Base-by-base conservation (phyloP, 2,797 vertebrate species). In the Hydrocynus forskahlii region DNA sequence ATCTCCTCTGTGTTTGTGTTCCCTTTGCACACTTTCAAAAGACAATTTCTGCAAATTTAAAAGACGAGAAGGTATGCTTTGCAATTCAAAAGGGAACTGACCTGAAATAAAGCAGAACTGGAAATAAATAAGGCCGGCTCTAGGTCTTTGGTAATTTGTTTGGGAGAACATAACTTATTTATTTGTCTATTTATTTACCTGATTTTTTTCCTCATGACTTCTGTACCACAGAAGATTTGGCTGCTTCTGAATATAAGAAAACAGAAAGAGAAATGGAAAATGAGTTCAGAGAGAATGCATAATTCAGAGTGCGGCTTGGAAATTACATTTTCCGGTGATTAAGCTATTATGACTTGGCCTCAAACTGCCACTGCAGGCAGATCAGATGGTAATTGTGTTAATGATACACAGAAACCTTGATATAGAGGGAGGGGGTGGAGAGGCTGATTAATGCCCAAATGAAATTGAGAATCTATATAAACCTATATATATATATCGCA, bases 181-280 rank as follows among this genome's bases (percentile, higher is more conserved):
- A 25, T 52, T 52, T 71, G 21, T 52, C n/a, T 71, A 40, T 8
- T 52, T 52, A 16, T 60, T 60, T 62, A 60, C 13, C 21, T 14
- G 13, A 25, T 3, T 21, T 72, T 54, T 2, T 25, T 74, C 23
- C n/a, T n/a, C 50, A 76, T n/a, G 25, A 54, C 29, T 72, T 80
- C 23, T 43, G 57, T 52, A 77, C 43, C 21, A 73, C 60, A 29
- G 54, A 70, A 17, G 25, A 75, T 83, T 50, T 68, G 72, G 43
- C 55, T 62, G 63, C 71, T 74, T 69, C 21, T 57, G 63, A 75
- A 81, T 87, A 78, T 87, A 63, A 87, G 89, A 87, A 88, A 86
- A 83, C 80, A 55, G 63, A 63, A 29, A 43, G 21, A 54, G 50
- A 73, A 77, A 73, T 38, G 16, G 13, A n/a, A 83, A 81, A 83